Evolutionary conservation across 2,888 invertebrate species (phyloP), one percentile per base, ranked within the genome.

Genomic region (Amiota minor): DNA sequence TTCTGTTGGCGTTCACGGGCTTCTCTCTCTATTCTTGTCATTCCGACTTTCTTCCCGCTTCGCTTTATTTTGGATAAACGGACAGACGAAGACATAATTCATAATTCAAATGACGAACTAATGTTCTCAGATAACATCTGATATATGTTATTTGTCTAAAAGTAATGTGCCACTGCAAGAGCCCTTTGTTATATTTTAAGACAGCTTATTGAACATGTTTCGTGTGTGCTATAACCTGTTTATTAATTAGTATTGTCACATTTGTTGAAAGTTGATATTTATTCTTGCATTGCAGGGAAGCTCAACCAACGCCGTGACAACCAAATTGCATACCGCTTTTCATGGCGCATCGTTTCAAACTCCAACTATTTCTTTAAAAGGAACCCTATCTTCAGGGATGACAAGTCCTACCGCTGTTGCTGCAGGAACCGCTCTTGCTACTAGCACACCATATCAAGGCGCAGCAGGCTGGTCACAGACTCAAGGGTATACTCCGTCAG

Each of bases 371-470:
- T 86, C 90, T 81, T 85, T 90, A 74, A 90, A 90, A 87, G 89
- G 90, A 86, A 89, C 88, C 80, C 87, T 89, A 83, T 89, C 89
- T 83, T 88, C 89, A 86, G 88, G 89, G 82, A 90, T 90, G 90
- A 90, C 89, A 82, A 90, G 90, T 86, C 90, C 90, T 84, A 90
- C 90, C 82, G 89, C 90, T 84, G 89, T 89, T 79, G 87, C 89
- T 82, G 89, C 89, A 76, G 87, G 90, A 84, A 87, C 90, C 81
- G 88, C 89, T 77, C 87, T 89, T 78, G 88, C 90, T 83, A 87
- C 89, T 79, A 89, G 89, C 79, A 88, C 89, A 77, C 88, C 87
- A 70, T 90, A 90, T 80, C 88, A 90, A 80, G 89, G 89, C 81
- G 89, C 90, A 78, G 86, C 89, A 81, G 88, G 88, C 86, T 90